phyloP scores from a whole-genome alignment of 2,888 invertebrate genomes.

The Platynereis dumerilii region DNA sequence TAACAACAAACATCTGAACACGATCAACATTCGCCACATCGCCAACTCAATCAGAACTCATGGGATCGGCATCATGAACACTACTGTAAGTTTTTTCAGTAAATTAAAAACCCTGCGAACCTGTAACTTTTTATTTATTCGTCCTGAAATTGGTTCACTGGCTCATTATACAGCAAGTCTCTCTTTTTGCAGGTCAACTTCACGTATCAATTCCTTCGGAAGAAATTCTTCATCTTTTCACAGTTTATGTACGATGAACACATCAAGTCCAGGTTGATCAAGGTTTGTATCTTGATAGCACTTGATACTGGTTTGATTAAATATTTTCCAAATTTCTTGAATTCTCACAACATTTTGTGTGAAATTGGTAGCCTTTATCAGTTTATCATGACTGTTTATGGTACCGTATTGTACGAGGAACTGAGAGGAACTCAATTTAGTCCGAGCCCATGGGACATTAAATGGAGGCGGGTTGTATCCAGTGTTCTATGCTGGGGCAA shows the following conservation, averaged over 20 bases:
- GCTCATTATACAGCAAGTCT: neutral
- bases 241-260: constrained; percentile 98
- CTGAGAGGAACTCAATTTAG: no score
- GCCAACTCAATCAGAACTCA: constrained; percentile 97
- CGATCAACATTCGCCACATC: constrained; percentile 92
- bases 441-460: no score
- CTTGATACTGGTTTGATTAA: no score
- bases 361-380: no score
- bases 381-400: no score
- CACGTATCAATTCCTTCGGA: constrained; percentile 82
- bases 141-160: neutral
- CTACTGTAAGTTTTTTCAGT: constrained; percentile 71
- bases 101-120: no score
- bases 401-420: no score
- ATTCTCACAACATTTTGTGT: neutral
- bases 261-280: constrained; percentile 90
- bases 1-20: constrained; percentile 91
- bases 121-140: neutral
- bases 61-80: constrained; percentile 95
- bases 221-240: constrained; percentile 92
- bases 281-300: constrained; percentile 65
- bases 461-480: no score
- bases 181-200: constrained; percentile 63
- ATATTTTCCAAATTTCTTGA: neutral
- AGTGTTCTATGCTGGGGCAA: no score